Evolutionary conservation across 2,113 vertebrate genomes (phyloP), one percentile per base, ranked within the genome.

Genomic region (Peromyscus californicus): DNA sequence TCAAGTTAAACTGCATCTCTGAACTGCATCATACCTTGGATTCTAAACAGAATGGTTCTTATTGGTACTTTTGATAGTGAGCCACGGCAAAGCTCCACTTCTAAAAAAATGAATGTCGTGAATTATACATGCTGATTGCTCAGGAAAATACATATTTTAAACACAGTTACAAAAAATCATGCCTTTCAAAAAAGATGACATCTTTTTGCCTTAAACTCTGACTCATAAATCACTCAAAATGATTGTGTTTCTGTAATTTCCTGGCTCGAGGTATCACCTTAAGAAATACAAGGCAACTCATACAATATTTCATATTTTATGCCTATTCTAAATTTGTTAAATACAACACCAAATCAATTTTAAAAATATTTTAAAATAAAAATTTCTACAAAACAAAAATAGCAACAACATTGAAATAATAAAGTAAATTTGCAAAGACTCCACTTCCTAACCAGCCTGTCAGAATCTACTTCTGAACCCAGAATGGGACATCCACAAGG

Each of bases 291-390:
- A 72, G 98, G 76, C 93, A 39, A 96, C 79, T 97, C 92, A 98
- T 84, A 65, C 97, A 94, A 61, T 94, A 89, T 90, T 96, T 92
- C 87, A 94, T 89, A 39, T 96, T 95, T 97, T 88, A 86, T 97
- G 48, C 42, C 97, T 98, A 97, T 92, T 98, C 87, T 98, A 98
- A 78, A 97, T 42, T 72, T 91, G 57, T 89, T 98, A 95, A 96
- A 95, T 92, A 93, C 91, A 96, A 79, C 93, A 86, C 54, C 16
- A 31, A 94, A 57, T n/a, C 26, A 67, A 9, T 51, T 51, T 11
- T 51, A 92, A 82, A 0, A 92, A 95, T 33, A 0, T 21, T 6
- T 19, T 70, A 12, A 82, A 7, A 83, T 70, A 79, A 90, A 54
- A 67, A 45, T 1, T 12, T 48, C 21, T 83, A 39, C 5, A 67